A percentile compares a stretch with the other conserved stretches of the same genome.
These are phyloP conservation scores for Labrus mixtus DNA, from an alignment of 2,113 vertebrate genomes.

Conservation along the genomic window DNA sequence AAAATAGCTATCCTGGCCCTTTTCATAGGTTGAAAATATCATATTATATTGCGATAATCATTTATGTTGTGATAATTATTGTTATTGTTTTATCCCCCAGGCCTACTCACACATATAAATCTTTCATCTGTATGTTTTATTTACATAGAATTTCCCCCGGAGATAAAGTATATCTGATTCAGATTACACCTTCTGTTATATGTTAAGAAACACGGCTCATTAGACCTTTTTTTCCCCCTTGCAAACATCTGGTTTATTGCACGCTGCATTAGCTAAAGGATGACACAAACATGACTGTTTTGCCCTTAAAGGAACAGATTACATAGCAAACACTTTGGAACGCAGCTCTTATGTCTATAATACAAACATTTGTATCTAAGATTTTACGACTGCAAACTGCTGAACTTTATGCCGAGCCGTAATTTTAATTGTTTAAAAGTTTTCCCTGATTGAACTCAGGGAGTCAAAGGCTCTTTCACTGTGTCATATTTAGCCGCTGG, in stretches of 20 bases:
- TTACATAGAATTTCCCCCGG: too few relatives aligned
- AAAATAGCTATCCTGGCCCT: not conserved
- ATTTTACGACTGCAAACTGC: not conserved
- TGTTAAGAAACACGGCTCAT: not conserved
- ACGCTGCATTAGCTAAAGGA: slow-evolving; percentile 7
- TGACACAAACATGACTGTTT: slow-evolving; percentile 52
- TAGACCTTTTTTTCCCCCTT: not conserved
- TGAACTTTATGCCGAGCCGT: not conserved
- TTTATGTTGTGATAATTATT: too few relatives aligned
- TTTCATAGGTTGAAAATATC: not conserved
- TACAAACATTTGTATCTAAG: slow-evolving; percentile 40
- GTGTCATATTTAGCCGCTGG: too few relatives aligned
- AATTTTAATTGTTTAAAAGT: not conserved
- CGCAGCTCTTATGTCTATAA: slow-evolving; percentile 69
- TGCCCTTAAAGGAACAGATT: slow-evolving; percentile 61
- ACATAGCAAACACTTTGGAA: slow-evolving; percentile 32
- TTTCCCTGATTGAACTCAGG: not conserved
- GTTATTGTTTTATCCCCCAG: too few relatives aligned
- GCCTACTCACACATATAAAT: too few relatives aligned
- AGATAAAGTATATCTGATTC: too few relatives aligned
- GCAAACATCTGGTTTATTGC: slow-evolving; percentile 50
- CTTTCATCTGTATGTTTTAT: too few relatives aligned
- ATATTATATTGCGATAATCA: too few relatives aligned
- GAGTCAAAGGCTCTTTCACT: not conserved
- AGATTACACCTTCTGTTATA: not conserved